Evolutionary conservation across 2,113 vertebrate genomes (phyloP).

Genomic region (Etheostoma spectabile): DNA sequence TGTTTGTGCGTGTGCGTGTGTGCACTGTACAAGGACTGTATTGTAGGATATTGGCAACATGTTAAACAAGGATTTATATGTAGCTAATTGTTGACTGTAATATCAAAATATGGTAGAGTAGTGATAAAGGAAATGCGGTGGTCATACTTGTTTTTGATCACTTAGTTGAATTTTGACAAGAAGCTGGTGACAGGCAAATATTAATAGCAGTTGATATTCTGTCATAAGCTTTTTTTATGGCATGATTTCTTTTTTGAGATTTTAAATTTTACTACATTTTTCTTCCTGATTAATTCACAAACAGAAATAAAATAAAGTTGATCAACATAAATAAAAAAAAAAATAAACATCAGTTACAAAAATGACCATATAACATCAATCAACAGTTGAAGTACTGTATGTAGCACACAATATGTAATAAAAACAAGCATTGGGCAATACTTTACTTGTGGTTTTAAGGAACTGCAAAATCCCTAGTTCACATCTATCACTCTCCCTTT

Average conservation of each 20-base stretch:
- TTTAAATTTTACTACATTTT: not conserved
- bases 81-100: not conserved
- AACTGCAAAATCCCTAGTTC: not conserved
- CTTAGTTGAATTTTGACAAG: not conserved
- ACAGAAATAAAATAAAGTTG: not conserved
- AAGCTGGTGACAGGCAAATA: not conserved
- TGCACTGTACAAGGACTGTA: too few relatives aligned
- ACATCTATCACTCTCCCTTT: not conserved
- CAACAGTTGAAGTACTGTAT: not conserved
- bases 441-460: not conserved
- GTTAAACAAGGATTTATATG: constrained; percentile 16
- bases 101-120: not conserved
- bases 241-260: not conserved
- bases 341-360: not conserved
- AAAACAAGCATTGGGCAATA: not conserved
- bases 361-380: not conserved
- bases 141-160: not conserved
- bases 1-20: too few relatives aligned
- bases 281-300: not conserved
- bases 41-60: not conserved
- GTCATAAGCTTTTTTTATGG: not conserved
- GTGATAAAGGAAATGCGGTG: not conserved
- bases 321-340: not conserved
- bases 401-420: not conserved
- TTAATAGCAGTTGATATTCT: not conserved